These are phyloP conservation scores for Chlamydotis undulata DNA, from an alignment of 2,113 vertebrate genomes.

Conservation along the genomic window DNA sequence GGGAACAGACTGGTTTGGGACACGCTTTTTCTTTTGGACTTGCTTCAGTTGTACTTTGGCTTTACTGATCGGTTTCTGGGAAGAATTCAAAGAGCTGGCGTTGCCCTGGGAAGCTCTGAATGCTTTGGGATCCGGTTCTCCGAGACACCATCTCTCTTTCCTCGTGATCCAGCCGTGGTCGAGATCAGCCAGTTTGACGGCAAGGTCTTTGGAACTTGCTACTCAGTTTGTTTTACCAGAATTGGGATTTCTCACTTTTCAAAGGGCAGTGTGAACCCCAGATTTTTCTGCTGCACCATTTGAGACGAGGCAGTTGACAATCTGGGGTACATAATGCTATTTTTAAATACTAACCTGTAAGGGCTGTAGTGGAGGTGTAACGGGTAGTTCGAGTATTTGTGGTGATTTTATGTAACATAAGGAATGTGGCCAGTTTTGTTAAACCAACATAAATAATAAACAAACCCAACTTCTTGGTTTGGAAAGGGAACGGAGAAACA, in stretches of 20 bases:
- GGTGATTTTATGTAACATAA: not conserved
- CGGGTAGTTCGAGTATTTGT: not conserved
- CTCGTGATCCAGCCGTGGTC: not conserved
- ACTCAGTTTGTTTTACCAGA: not conserved
- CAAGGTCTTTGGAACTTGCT: not conserved
- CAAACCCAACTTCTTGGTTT: not conserved
- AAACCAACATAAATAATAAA: not conserved
- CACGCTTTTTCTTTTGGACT: not conserved
- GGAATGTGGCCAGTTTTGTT: not conserved
- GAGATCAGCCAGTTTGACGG: not conserved
- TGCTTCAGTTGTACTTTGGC: not conserved
- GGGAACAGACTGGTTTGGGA: not conserved
- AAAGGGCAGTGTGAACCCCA: not conserved
- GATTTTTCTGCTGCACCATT: not conserved
- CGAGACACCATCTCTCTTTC: not conserved
- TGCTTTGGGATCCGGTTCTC: not conserved
- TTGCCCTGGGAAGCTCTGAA: not conserved
- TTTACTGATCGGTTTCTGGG: slow-evolving; percentile 6
- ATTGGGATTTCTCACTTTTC: not conserved
- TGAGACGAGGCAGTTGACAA: not conserved
- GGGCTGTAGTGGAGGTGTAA: not conserved
- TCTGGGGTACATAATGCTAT: not conserved
- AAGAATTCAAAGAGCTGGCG: not conserved
- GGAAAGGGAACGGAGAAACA: not conserved
- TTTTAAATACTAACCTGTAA: not conserved